These are phyloP conservation scores for Antheraea yamamai DNA, from an alignment of 2,888 invertebrate species.

Conservation along the genomic window DNA sequence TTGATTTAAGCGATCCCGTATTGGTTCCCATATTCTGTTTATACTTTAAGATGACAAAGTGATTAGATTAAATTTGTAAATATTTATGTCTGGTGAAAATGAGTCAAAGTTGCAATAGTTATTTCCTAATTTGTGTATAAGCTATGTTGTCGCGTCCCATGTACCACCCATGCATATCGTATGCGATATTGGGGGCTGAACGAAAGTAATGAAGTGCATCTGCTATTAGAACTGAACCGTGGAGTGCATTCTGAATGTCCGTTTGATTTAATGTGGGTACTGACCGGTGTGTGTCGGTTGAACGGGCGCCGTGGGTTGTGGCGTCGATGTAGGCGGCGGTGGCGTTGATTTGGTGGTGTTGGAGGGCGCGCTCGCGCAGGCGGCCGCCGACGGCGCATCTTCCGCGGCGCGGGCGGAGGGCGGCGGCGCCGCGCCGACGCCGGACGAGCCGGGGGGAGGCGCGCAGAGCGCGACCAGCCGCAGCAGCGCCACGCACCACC, in stretches of 20 bases:
- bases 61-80: constrained; percentile 7
- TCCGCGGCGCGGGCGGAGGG: constrained; percentile 73
- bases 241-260: constrained; percentile 31
- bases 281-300: constrained; percentile 68
- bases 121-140: constrained; percentile 19
- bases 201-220: not conserved
- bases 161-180: constrained; percentile 12
- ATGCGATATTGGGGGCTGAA: constrained; percentile 3
- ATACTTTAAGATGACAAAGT: not conserved
- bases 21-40: constrained; percentile 7
- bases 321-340: constrained; percentile 40
- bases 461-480: constrained; percentile 79
- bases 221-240: not conserved
- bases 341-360: constrained; percentile 66
- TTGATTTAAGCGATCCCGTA: not conserved
- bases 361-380: constrained; percentile 71
- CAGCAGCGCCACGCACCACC: constrained; percentile 81
- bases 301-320: constrained; percentile 51
- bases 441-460: constrained; percentile 75
- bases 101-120: constrained; percentile 15
- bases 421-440: constrained; percentile 63
- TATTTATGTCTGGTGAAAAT: constrained; percentile 16
- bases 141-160: not conserved
- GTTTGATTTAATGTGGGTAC: constrained; percentile 36
- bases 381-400: constrained; percentile 72